Evolutionary conservation across 2,113 vertebrate species (phyloP), one percentile per base, ranked within the genome.

Genomic region (Procapra przewalskii): DNA sequence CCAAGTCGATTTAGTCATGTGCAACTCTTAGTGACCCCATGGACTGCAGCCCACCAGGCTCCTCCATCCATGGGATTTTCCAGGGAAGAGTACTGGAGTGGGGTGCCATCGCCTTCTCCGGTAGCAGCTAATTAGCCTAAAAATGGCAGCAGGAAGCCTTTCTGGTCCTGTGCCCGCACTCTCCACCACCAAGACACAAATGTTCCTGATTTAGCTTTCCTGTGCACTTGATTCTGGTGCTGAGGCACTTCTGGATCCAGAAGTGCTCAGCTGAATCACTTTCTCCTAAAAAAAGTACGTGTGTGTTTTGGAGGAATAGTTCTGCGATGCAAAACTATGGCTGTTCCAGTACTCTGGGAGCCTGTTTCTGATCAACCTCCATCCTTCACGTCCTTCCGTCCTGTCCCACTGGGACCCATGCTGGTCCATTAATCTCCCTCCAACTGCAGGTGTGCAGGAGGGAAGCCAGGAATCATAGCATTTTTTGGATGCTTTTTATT

Each of bases 141-240:
- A 97, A 97, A 89, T 52, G 90, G 89, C 82, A 80, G 0, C 0
- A 93, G 96, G 85, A 92, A 97, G 85, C 60, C 75, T 67, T 83
- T 83, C 2, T 4, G 82, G 43, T 29, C 54, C 16, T 13, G 48
- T 23, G 88, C 19, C 36, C 6, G 17, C 1, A 25, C 15, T 94
- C 14, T 7, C 27, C 4, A 4, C 27, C 7, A 36, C 43, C 1
- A 29, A 36, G 67, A 91, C 19, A 91, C 85, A 81, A 62, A 57
- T 3, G 19, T 36, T 54, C 45, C 59, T n/a, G 54, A 81, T 33
- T 88, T 23, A 27, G 50, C 54, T 84, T 62, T 80, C 71, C n/a
- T 45, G 12, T 3, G 50, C 36, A 9, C 54, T n/a, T 12, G 83
- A 79, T 81, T 94, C 83, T 59, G 87, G 71, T 40, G 86, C 83